Percentiles rank a stretch among this genome's conserved stretches.
phyloP scores from a whole-genome alignment of 2,888 invertebrate species.

The Agriopis aurantiaria region DNA sequence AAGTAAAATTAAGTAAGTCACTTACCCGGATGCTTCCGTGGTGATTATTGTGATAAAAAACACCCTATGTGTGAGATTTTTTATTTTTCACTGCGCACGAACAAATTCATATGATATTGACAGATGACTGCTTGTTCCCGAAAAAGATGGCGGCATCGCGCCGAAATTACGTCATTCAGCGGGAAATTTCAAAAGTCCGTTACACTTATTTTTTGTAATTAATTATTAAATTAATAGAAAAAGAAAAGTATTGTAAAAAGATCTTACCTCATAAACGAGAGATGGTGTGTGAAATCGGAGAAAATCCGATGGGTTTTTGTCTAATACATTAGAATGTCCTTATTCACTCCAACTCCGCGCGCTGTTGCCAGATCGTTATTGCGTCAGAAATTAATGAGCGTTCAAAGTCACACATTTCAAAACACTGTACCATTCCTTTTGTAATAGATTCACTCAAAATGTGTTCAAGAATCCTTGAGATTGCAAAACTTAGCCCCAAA shows the following conservation, averaged over 20 bases:
- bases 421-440: conserved; percentile 72
- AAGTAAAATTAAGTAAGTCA: conserved; percentile 50
- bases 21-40: conserved; percentile 85
- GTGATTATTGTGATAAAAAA: conserved; percentile 66
- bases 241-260: conserved; percentile 19
- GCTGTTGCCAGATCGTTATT: conserved; percentile 84
- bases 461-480: conserved; percentile 42
- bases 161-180: conserved; percentile 77
- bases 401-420: conserved; percentile 81
- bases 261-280: conserved; percentile 77
- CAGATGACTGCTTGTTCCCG: conserved; percentile 76
- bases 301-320: conserved; percentile 64
- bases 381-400: conserved; percentile 80
- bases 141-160: conserved; percentile 70
- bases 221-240: background rate
- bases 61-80: conserved; percentile 65
- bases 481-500: conserved; percentile 30
- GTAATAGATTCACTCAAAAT: conserved; percentile 50
- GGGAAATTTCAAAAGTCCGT: conserved; percentile 75
- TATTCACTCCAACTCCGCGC: conserved; percentile 75
- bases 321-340: conserved; percentile 71
- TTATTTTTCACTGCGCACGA: conserved; percentile 69
- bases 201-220: conserved; percentile 52
- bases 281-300: conserved; percentile 58
- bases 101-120: conserved; percentile 67